Evolutionary conservation across 2,797 vertebrate genomes (phyloP).

Genomic region (Protonibea diacanthus): DNA sequence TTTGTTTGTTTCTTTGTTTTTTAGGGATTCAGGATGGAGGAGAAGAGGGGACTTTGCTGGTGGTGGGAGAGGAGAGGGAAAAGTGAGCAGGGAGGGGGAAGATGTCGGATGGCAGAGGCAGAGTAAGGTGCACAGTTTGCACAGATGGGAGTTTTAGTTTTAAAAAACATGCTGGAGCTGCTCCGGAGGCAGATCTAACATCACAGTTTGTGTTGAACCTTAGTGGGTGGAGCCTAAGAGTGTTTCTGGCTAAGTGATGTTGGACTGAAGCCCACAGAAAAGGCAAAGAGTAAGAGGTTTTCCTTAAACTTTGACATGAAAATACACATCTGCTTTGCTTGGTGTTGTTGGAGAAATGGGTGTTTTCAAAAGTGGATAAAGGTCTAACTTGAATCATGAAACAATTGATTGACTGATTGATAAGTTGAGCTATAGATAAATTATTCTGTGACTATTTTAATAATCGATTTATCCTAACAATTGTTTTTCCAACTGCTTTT

Average conservation of each 20-base stretch:
- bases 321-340: not conserved
- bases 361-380: not conserved
- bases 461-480: not conserved
- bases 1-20: no score
- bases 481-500: not conserved
- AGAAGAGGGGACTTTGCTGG: conserved; percentile 35
- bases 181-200: conserved; percentile 37
- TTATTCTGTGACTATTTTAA: not conserved
- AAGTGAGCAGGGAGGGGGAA: conserved; percentile 25
- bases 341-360: not conserved
- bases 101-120: conserved; percentile 49
- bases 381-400: not conserved
- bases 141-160: conserved; percentile 65
- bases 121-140: conserved; percentile 60
- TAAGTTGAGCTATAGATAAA: not conserved
- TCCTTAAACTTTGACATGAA: not conserved
- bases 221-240: conserved; percentile 8
- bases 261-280: conserved; percentile 12
- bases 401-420: not conserved
- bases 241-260: not conserved
- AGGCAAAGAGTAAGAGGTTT: not conserved
- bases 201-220: conserved; percentile 7
- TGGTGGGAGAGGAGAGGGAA: conserved; percentile 31
- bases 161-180: conserved; percentile 34
- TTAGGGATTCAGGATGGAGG: conserved; percentile 24